Base-by-base conservation (phyloP, 1,140 invertebrate species). In the Scaptomyza pallida region DNA sequence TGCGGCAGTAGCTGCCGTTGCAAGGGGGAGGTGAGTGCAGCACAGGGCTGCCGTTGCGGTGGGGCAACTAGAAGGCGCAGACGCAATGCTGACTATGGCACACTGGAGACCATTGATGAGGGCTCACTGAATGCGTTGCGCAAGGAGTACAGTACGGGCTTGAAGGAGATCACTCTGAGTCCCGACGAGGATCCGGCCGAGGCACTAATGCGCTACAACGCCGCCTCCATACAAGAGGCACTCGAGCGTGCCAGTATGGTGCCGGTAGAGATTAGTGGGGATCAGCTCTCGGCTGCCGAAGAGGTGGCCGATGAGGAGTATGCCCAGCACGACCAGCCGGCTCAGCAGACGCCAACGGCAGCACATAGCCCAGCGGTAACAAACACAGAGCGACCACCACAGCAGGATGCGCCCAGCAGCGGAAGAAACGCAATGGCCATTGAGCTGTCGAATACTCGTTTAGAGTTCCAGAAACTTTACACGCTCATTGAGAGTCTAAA, bases 151-250 rank as follows among this genome's bases (percentile, higher is more conserved):
- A 89, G 85, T 41, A 21, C 75, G 50, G 77, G 83, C 0, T 30
- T 91, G 1, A 90, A 90, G 43, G 89, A 91, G 75, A 91, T 91
- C 15, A 91, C 89, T 4, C 48, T 91, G 9, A 85, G 64, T 44
- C 89, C 89, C 2, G 83, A 91, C 6, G 89, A 91, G 52, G 89
- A 90, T 72, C 89, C 89, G 0, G 77, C 86, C 0, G 89, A 91
- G 55, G 89, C 89, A 2, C 48, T 91, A 5, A 89, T 89, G 86
- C 89, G 89, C 19, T 85, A 90, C 65, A 91, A 91, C 70, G 86
- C 82, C 0, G 89, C 76, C 51, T 91, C 89, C 15, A 89, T 91
- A 41, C 71, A 77, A 0, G 85, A 90, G 45, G 89, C 89, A 0
- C 37, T 91, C 10, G 86, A 89, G 21, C 60, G 80, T 0, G 89